Percentiles rank a stretch among this genome's conserved stretches.
Conservation (phyloP, 2,113 vertebrate species). For the Micromys minutus region DNA sequence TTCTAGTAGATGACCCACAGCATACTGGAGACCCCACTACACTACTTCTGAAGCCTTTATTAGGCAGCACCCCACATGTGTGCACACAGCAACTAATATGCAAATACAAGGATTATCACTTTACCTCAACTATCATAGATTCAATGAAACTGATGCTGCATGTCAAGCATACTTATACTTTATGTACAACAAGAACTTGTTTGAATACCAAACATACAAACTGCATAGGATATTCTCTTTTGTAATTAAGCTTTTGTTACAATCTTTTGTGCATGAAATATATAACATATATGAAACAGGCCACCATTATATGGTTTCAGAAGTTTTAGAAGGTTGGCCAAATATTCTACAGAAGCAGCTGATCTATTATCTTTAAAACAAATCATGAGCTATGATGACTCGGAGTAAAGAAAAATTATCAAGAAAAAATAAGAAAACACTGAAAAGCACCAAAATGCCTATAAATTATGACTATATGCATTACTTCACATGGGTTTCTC, state of each 20-base stretch:
- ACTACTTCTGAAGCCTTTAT: background rate
- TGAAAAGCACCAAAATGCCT: slow-evolving; percentile 34
- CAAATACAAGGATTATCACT: slow-evolving; percentile 9
- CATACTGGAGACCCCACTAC: background rate
- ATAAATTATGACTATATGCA: background rate
- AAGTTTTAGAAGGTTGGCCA: slow-evolving; percentile 41
- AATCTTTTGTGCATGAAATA: background rate
- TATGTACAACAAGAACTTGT: background rate
- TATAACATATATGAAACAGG: slow-evolving; percentile 6
- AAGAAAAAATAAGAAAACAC: slow-evolving; percentile 50
- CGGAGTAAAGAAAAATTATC: slow-evolving; percentile 43
- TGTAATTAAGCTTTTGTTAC: too few species aligned
- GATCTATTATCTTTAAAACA: slow-evolving; percentile 61
- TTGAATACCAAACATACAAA: slow-evolving; percentile 16
- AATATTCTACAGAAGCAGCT: slow-evolving; percentile 44
- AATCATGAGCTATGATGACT: slow-evolving; percentile 45
- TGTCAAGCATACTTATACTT: background rate
- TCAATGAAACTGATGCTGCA: background rate
- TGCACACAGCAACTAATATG: background rate
- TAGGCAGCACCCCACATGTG: background rate
- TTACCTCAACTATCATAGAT: slow-evolving; percentile 30
- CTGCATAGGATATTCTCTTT: background rate
- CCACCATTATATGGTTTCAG: slow-evolving; percentile 44
- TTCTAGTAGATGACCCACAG: background rate
- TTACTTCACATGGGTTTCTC: slow-evolving; percentile 13